Base-by-base conservation (phyloP, 1,140 invertebrate species). In the Idris sp. region DNA sequence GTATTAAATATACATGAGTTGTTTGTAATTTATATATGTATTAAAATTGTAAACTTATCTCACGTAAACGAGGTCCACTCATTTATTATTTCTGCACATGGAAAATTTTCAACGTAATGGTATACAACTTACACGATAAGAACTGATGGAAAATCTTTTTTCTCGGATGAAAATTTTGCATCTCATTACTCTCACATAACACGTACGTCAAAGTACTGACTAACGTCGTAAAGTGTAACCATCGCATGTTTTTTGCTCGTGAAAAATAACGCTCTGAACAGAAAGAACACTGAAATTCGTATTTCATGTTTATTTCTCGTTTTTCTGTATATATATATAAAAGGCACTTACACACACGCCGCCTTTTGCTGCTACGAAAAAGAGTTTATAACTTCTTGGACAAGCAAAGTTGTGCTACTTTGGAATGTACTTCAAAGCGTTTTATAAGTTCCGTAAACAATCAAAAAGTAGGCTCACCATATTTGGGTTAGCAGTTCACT, bases 341-440 rank as follows among this genome's bases (percentile, higher is more conserved):
- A n/a, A n/a, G n/a, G 18, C 9, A 25, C 19, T 22, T 38, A 31
- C 13, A 59, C 30, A 48, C 25, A 46, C 13, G 14, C 18, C 14
- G 8, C 3, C 28, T 9, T 51, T 72, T 72, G n/a, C n/a, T 41
- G 41, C 25, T 44, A 35, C 25, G 18, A 61, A 51, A 53, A 58
- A 56, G 56, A 67, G 69, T 69, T 58, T 56, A 65, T 75, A 78
- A 78, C 65, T 75, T 62, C 35, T 78, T 72, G 59, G 48, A 65
- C 72, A 78, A 78, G 67, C 73, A 78, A 54, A 72, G 59, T 62
- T 68, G 71, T 49, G 71, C 76, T 72, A 77, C 76, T 77, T 77
- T 71, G 68, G 68, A 28, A 69, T 72, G 72, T 56, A 51, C 41
- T n/a, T 58, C 41, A 36, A 65, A 65, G 38, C 46, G 53, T 73